Evolutionary conservation across 2,888 invertebrate species (phyloP), one percentile per base, ranked within the genome.

Genomic region (Drosophila atripex): DNA sequence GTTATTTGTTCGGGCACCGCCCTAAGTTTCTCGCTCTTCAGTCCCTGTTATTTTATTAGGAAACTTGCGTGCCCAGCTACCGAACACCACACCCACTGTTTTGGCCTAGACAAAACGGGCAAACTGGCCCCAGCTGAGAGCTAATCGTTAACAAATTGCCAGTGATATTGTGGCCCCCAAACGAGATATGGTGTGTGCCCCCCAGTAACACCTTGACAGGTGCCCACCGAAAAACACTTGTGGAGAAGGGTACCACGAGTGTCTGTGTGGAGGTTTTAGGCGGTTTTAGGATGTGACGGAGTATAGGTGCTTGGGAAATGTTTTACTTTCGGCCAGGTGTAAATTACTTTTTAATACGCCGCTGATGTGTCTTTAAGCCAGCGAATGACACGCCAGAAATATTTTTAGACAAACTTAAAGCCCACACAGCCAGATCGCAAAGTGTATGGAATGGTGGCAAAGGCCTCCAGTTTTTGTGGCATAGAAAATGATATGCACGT

Each of bases 81-180:
- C 35, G 59, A 32, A 28, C 52, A 28, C 25, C 41, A 54, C n/a
- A 58, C 46, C 45, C 30, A 54, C 30, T 58, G 47, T 39, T 49
- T 41, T 16, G 60, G 60, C 47, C 47, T 61, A 54, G 47, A 54
- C 46, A 12, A 25, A 23, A 69, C 46, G 38, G 68, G 68, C 47
- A 30, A 23, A 69, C 43, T 45, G 65, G 71, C 50, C 70, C 59
- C 49, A 70, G 76, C 59, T 71, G 61, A 58, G 51, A 59, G 69
- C 86, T 83, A 82, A 82, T 86, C 83, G 86, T 73, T 82, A 82
- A 83, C 82, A 82, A 82, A 82, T 83, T 82, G 86, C 86, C 64
- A 66, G 63, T 72, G 83, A 82, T 82, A 85, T 76, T 72, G 70
- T 60, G 80, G 74, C 71, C 74, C 76, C 60, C 52, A 12, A 64